Percentiles rank a stretch among this genome's conserved stretches.
Conservation (phyloP, 2,888 invertebrate genomes). For the Pristionchus maxplancki region DNA sequence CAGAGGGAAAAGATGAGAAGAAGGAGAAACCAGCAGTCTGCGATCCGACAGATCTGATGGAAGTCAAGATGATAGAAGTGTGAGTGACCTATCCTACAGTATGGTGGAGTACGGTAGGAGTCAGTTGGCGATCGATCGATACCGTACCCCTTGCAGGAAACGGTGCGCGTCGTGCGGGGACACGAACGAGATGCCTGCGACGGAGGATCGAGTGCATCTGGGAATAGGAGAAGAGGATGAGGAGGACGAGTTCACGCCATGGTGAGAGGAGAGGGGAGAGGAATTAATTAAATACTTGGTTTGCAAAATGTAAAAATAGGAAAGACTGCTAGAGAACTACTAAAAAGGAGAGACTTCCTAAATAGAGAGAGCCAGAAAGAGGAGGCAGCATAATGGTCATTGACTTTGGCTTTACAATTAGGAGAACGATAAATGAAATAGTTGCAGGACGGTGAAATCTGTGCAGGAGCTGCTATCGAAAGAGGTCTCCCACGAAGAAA, state of each 20-base stretch:
- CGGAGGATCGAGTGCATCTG: conserved; percentile 10
- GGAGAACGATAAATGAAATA: too few relatives aligned
- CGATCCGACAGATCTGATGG: conserved; percentile 13
- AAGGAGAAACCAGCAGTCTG: background rate
- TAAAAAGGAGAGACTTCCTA: background rate
- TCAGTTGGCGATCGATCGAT: background rate
- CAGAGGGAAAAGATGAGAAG: too few relatives aligned
- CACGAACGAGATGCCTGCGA: background rate
- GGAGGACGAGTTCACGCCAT: background rate
- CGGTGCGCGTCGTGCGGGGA: background rate
- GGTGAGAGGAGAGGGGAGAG: conserved; percentile 5
- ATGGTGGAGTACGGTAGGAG: background rate
- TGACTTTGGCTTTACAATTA: too few relatives aligned
- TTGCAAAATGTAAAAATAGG: too few relatives aligned
- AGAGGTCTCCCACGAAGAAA: conserved; percentile 16
- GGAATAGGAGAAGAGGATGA: background rate
- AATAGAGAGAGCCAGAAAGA: too few relatives aligned
- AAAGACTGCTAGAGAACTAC: too few relatives aligned
- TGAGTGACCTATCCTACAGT: background rate
- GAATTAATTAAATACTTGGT: background rate
- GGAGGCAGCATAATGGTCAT: too few relatives aligned
- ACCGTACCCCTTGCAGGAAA: background rate
- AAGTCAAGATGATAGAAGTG: background rate
- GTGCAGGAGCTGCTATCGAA: conserved; percentile 8
- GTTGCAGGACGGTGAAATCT: background rate